phyloP scores from a whole-genome alignment of 2,113 vertebrate species.

The Irena cyanogastra region DNA sequence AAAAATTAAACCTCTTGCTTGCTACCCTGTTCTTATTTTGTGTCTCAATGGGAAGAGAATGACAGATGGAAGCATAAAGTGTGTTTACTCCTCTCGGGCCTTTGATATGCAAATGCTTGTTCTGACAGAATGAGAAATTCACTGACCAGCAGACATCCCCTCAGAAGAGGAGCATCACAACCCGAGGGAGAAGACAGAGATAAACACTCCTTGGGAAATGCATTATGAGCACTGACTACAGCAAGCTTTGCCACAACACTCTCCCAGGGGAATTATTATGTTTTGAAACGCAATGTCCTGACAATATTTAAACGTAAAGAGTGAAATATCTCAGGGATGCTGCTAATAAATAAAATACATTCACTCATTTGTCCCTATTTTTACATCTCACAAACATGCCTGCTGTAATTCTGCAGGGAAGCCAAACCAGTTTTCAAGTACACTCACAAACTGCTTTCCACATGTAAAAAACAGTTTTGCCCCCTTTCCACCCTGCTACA shows the following conservation, averaged over 20 bases:
- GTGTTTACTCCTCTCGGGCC: constrained; percentile 72
- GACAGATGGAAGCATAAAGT: constrained; percentile 75
- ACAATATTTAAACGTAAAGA: not conserved
- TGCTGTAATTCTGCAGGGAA: not conserved
- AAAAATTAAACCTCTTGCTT: not conserved
- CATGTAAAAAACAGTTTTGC: not conserved
- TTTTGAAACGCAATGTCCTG: not conserved
- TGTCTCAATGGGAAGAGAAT: constrained; percentile 32
- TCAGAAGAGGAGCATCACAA: constrained; percentile 25
- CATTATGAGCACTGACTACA: not conserved
- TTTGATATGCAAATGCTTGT: constrained; percentile 86
- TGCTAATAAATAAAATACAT: not conserved
- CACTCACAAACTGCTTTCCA: not conserved
- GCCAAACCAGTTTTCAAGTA: not conserved
- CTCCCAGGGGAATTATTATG: not conserved
- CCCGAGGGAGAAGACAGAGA: constrained; percentile 28
- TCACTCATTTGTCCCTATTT: not conserved
- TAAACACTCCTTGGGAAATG: constrained; percentile 40
- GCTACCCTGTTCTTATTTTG: not conserved
- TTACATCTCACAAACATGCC: not conserved
- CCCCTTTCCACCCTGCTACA: not conserved
- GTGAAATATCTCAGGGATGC: not conserved
- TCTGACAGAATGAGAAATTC: constrained; percentile 80
- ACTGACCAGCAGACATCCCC: constrained; percentile 62
- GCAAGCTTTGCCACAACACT: not conserved